Conservation (phyloP, 2,888 invertebrate genomes). For the Heteropelma amictum region DNA sequence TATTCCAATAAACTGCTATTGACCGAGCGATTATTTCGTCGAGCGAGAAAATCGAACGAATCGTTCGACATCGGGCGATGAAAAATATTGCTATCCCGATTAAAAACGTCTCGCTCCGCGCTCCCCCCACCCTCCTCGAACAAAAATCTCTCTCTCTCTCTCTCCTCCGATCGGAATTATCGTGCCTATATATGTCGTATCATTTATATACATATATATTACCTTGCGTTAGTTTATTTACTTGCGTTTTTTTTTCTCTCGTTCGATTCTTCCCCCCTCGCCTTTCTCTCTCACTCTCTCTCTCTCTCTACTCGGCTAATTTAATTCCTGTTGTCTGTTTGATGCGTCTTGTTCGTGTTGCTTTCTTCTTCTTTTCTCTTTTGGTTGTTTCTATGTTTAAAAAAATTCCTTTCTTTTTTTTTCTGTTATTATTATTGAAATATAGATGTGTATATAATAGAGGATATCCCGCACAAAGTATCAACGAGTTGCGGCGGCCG, state of each 20-base stretch:
- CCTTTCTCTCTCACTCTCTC: neutral
- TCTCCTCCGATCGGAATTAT: no score
- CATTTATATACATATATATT: no score
- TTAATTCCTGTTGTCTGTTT: no score
- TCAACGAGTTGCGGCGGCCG: constrained; percentile 75
- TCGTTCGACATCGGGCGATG: constrained; percentile 75
- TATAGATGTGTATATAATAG: constrained; percentile 73
- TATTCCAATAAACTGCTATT: constrained; percentile 68
- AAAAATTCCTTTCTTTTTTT: constrained; percentile 55
- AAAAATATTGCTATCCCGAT: constrained; percentile 77
- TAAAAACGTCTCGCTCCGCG: no score
- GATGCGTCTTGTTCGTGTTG: neutral
- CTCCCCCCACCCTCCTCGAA: no score
- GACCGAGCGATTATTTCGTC: constrained; percentile 67
- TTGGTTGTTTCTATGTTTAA: neutral
- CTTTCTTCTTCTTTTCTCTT: neutral
- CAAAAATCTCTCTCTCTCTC: no score
- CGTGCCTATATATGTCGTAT: no score
- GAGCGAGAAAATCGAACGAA: constrained; percentile 69
- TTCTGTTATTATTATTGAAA: constrained; percentile 72
- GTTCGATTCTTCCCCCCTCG: constrained; percentile 30
- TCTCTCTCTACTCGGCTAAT: neutral
- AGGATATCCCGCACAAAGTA: constrained; percentile 74
- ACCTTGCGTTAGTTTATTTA: no score
- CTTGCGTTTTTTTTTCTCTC: no score